Evolutionary conservation across 64 coral and sea anemone species (phyloP).

Genomic region (Stichodactyla mertensii): DNA sequence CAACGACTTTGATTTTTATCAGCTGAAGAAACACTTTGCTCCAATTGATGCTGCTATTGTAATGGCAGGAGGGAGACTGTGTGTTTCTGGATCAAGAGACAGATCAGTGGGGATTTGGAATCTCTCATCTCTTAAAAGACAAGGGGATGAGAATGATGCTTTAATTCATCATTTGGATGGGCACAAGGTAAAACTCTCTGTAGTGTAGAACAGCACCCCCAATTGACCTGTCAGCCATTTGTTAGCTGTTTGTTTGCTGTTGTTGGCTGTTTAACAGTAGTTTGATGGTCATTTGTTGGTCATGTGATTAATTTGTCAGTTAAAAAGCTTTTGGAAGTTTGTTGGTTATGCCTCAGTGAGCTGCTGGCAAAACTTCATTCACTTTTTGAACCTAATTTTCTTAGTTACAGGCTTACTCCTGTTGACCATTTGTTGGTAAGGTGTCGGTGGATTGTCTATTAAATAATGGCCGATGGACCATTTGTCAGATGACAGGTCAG

Average conservation of each 20-base stretch:
- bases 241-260: too few relatives aligned
- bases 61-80: constrained; percentile 65
- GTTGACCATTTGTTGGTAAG: too few relatives aligned
- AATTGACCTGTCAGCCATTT: too few relatives aligned
- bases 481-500: not conserved
- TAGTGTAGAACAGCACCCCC: too few relatives aligned
- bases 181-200: constrained; percentile 47
- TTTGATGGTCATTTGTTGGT: too few relatives aligned
- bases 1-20: constrained; percentile 61
- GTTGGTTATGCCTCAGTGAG: too few relatives aligned
- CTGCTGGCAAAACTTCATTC: too few relatives aligned
- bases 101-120: constrained; percentile 73
- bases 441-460: not conserved
- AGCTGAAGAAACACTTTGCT: constrained; percentile 82
- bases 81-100: constrained; percentile 86
- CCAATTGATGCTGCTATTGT: constrained; percentile 85
- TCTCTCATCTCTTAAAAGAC: constrained; percentile 29
- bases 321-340: too few relatives aligned
- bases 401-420: too few relatives aligned
- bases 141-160: constrained; percentile 62
- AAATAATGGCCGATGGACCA: not conserved
- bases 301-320: too few relatives aligned
- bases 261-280: too few relatives aligned
- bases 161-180: constrained; percentile 78
- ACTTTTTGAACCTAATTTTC: too few relatives aligned